Percentiles rank a stretch among this genome's conserved stretches.
phyloP scores from a whole-genome alignment of 2,113 vertebrate genomes.

The Gambusia holbrooki region DNA sequence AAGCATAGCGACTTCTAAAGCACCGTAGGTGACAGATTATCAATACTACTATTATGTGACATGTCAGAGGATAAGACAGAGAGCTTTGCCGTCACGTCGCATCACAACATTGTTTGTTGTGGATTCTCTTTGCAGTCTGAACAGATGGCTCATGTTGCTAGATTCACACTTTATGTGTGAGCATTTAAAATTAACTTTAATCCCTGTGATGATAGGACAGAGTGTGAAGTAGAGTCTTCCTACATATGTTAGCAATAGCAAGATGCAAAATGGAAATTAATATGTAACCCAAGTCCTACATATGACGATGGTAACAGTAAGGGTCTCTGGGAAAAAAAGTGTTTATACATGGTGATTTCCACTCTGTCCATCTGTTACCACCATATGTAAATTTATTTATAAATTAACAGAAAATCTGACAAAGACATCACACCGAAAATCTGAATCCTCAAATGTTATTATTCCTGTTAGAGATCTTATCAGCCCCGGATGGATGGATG shows the following conservation, averaged over 20 bases:
- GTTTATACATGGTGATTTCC: neutral
- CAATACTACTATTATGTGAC: constrained; percentile 70
- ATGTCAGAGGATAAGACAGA: constrained; percentile 59
- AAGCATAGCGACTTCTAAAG: constrained; percentile 52
- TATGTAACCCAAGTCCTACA: neutral
- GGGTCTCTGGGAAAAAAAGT: neutral
- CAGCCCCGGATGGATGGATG: neutral
- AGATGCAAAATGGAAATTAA: neutral
- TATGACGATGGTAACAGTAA: neutral
- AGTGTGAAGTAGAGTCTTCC: constrained; percentile 8
- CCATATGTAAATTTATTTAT: neutral
- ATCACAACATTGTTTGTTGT: constrained; percentile 23
- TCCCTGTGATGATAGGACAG: constrained; percentile 1
- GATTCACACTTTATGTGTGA: constrained; percentile 13
- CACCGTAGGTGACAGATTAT: constrained; percentile 62
- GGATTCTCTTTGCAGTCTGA: neutral
- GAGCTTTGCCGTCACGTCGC: constrained; percentile 32
- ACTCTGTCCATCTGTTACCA: neutral
- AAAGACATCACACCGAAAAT: too few species aligned
- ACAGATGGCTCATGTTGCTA: constrained; percentile 2
- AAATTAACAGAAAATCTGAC: neutral
- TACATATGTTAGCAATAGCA: constrained; percentile 2
- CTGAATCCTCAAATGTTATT: neutral
- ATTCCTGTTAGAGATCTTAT: neutral
- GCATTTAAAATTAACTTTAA: constrained; percentile 26